These are phyloP conservation scores for Calycopis cecrops DNA, from an alignment of 1,140 invertebrate species.

Conservation along the genomic window DNA sequence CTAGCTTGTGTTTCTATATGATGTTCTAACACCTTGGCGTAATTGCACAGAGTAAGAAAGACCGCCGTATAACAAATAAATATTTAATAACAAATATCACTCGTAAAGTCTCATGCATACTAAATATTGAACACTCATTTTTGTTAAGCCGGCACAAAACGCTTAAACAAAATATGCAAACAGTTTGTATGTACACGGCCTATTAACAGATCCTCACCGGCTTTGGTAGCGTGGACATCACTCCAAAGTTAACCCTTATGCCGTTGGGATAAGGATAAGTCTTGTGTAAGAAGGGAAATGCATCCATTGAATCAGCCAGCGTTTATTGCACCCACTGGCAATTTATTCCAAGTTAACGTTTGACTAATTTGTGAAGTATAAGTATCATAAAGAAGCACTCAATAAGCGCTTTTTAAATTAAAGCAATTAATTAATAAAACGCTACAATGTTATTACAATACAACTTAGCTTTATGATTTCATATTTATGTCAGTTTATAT, in stretches of 20 bases:
- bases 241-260: constrained; percentile 17
- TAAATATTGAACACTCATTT: constrained; percentile 59
- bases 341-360: constrained; percentile 67
- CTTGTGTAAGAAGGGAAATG: constrained; percentile 28
- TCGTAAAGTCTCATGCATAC: constrained; percentile 61
- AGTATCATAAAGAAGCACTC: constrained; percentile 43
- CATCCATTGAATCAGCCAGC: constrained; percentile 53
- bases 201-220: constrained; percentile 66
- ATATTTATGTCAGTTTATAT: not conserved
- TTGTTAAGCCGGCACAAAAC: constrained; percentile 63
- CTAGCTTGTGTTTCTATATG: no score
- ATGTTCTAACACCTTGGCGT: constrained; percentile 43
- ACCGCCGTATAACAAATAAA: constrained; percentile 58
- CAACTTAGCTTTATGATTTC: not conserved
- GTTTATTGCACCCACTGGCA: constrained; percentile 68
- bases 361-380: constrained; percentile 71
- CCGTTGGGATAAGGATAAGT: constrained; percentile 6
- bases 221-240: constrained; percentile 7
- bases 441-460: not conserved
- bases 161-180: constrained; percentile 63
- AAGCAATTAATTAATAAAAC: constrained; percentile 7
- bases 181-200: constrained; percentile 54
- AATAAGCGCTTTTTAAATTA: constrained; percentile 7
- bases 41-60: constrained; percentile 51
- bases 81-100: constrained; percentile 64